Evolutionary conservation across 2,888 invertebrate genomes (phyloP), one percentile per base, ranked within the genome.

Genomic region (Fissipunctia ypsillon): DNA sequence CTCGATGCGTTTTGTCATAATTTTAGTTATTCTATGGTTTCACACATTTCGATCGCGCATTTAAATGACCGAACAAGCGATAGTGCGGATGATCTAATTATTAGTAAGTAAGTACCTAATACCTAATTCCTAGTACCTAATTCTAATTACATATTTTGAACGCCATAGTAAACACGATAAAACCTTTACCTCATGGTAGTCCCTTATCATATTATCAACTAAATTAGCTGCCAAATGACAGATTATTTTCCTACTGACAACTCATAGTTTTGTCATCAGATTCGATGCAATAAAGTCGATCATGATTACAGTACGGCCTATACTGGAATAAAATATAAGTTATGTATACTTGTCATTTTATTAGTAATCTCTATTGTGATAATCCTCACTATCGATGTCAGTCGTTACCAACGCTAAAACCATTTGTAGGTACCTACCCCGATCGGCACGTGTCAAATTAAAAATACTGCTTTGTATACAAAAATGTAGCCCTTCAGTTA

Each of bases 361-460:
- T 28, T 28, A 38, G 9, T 64, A 31, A 50, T 41, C 9, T n/a
- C 6, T 19, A 48, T 28, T 41, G 14, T 31, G 16, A 41, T 25
- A 43, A 70, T 43, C 22, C 31, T 45, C 6, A 9, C 9, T 28
- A 50, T 71, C n/a, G 25, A 48, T 35, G 43, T 71, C 57, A 43
- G 10, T 78, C 56, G n/a, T 38, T 38, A 38, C n/a, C 25, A 31
- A 52, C 9, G 31, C 45, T 45, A 45, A 59, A 73, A 22, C 43
- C 41, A 81, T 50, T 66, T 65, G 28, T 14, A n/a, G n/a, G n/a
- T n/a, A n/a, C n/a, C n/a, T n/a, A 41, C 25, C 14, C 3, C 25
- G 16, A 45, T 0, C 38, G 48, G 14, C 64, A 83, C 73, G 79
- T 79, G 80, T 73, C 68, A 68, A 50, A 56, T 78, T 64, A 79